Evolutionary conservation across 1,140 invertebrate species (phyloP), one percentile per base, ranked within the genome.

Genomic region (Mercenaria mercenaria): DNA sequence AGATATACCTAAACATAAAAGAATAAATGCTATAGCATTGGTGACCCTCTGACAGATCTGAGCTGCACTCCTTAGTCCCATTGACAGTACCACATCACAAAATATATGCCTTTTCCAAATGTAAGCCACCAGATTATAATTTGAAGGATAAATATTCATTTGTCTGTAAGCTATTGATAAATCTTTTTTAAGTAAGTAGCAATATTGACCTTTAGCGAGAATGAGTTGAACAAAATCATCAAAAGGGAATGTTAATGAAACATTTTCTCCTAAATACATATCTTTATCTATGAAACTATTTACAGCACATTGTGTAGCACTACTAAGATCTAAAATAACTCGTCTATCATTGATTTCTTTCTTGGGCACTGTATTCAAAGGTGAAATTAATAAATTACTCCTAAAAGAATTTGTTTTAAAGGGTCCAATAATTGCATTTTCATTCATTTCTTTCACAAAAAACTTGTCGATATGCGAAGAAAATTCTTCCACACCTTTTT

Each of bases 301-400:
- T 3, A 76, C 39, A n/a, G 34, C 72, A 43, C 11, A 15, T 18
- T n/a, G 6, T 76, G 37, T 43, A 50, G 26, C 1, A 6, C 4
- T 20, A 76, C 34, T 43, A 8, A 76, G 26, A 43, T 76, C 72
- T 43, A 76, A 43, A 76, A 76, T 76, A 43, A 76, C n/a, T 1
- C 72, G 3, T 2, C 43, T 39, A 1, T 43, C 72, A 76, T 39
- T 13, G 11, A 43, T 43, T 43, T 41, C 37, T 76, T 43, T 15
- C n/a, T 76, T 76, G 15, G 72, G 72, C 6, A 76, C 72, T 13
- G 72, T n/a, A 76, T 76, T 76, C n/a, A 76, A 76, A n/a, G 72
- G 37, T 8, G 72, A 76, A 20, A 76, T 76, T 29, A 43, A 43
- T 13, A 76, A 29, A 43, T 43, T 76, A 34, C 11, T 15, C 10